Conservation (phyloP, 1,140 invertebrate species). For the Drosophila cardini region DNA sequence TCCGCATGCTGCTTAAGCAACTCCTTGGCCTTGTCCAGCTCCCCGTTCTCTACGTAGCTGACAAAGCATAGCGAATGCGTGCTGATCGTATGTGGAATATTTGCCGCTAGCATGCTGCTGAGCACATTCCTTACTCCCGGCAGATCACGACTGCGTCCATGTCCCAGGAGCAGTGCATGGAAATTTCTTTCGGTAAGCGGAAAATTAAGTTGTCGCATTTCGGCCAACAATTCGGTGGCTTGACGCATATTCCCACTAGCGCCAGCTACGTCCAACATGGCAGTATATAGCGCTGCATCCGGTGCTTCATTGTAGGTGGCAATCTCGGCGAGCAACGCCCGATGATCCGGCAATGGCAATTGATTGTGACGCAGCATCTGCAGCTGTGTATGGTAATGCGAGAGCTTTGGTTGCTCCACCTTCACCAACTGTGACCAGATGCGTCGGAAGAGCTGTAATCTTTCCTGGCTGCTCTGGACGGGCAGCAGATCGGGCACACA, state of each 20-base stretch:
- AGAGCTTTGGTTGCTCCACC: slow-evolving; percentile 45
- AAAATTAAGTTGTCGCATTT: slow-evolving; percentile 85
- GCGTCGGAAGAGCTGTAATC: slow-evolving; percentile 53
- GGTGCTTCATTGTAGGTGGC: slow-evolving; percentile 47
- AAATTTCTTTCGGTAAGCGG: slow-evolving; percentile 86
- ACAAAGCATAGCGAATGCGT: slow-evolving; percentile 86
- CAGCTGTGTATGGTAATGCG: slow-evolving; percentile 62
- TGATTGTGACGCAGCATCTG: slow-evolving; percentile 68
- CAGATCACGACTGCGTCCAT: slow-evolving; percentile 85
- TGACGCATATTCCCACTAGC: slow-evolving; percentile 85
- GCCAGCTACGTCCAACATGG: slow-evolving; percentile 84
- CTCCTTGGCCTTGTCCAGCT: slow-evolving; percentile 55
- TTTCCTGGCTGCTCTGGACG: slow-evolving; percentile 43
- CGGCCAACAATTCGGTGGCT: slow-evolving; percentile 84
- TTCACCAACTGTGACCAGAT: slow-evolving; percentile 66
- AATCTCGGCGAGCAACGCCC: slow-evolving; percentile 63
- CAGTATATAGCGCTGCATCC: slow-evolving; percentile 60
- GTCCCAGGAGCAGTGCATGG: slow-evolving; percentile 85
- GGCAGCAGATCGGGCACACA: slow-evolving; percentile 73
- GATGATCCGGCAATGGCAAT: slow-evolving; percentile 55
- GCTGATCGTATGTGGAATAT: slow-evolving; percentile 58
- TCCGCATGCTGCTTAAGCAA: slow-evolving; percentile 43
- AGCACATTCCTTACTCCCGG: slow-evolving; percentile 72
- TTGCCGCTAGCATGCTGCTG: slow-evolving; percentile 83
- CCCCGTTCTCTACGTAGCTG: slow-evolving; percentile 85